A percentile compares a stretch with the other conserved stretches of the same genome.
Conservation (phyloP, 2,797 vertebrate species). For the Poecilia wingei region DNA sequence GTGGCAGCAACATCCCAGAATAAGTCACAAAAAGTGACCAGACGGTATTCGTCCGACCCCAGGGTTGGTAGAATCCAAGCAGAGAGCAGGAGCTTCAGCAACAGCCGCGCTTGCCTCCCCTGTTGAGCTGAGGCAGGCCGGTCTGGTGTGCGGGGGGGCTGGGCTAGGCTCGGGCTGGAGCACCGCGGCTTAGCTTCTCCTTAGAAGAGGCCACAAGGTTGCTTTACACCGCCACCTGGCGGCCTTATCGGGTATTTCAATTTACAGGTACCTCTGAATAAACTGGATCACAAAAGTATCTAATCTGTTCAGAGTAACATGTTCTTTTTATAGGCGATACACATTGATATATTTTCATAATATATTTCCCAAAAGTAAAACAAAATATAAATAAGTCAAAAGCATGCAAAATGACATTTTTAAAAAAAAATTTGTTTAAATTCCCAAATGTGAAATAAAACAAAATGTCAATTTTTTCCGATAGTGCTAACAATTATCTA, state of each 20-base stretch:
- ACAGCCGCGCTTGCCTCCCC: conserved; percentile 67
- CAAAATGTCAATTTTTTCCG: too few species aligned
- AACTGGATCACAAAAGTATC: neutral
- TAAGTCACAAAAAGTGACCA: neutral
- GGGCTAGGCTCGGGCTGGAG: conserved; percentile 61
- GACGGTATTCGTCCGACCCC: conserved; percentile 8
- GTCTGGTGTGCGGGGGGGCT: conserved; percentile 69
- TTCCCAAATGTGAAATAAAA: too few species aligned
- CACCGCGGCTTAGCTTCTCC: conserved; percentile 59
- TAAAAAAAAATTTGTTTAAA: too few species aligned
- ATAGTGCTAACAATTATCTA: too few species aligned
- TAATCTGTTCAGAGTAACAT: neutral
- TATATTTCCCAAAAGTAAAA: too few species aligned
- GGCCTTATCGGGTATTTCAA: neutral
- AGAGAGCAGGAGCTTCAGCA: conserved; percentile 33
- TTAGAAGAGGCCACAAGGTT: conserved; percentile 23
- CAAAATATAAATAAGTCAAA: too few species aligned
- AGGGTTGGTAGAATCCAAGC: conserved; percentile 37
- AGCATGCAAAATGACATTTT: too few species aligned
- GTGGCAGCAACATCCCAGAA: conserved; percentile 16
- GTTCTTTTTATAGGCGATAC: neutral
- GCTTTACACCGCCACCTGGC: conserved; percentile 51
- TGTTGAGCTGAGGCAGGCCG: conserved; percentile 67
- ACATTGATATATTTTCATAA: neutral
- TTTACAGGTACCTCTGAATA: neutral